Base-by-base conservation (phyloP, 1,140 invertebrate genomes). In the Melanaphis sacchari region DNA sequence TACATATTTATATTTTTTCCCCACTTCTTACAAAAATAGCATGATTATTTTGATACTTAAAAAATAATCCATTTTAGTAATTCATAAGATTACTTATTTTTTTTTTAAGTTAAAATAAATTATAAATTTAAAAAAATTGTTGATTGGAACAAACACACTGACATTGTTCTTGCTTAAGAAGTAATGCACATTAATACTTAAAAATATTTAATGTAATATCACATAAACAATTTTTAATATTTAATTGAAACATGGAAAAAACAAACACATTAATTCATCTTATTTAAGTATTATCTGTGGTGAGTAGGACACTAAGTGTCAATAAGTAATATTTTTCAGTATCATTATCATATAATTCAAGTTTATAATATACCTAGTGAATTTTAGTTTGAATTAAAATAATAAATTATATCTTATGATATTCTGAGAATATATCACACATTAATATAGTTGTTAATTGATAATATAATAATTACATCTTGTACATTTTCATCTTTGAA, bases 381-480 rank as follows among this genome's bases (percentile, higher is more conserved):
- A 26, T 54, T 54, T 54, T 26, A 54, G 52, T 26, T 8, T 26
- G 8, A n/a, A n/a, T n/a, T n/a, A n/a, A n/a, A n/a, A n/a, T n/a
- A n/a, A n/a, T n/a, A n/a, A n/a, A n/a, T n/a, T n/a, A 66, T 66
- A n/a, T 66, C 4, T 66, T n/a, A n/a, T 66, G 59, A 66, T 18
- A n/a, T n/a, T n/a, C 31, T 66, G 4, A n/a, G 22, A 66, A 66
- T 66, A 66, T 66, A 66, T 4, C 11, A 66, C 31, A n/a, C 31
- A 59, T 9, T n/a, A 66, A 66, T 4, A 66, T 66, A 66, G 9
- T 66, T 31, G 9, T 66, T 31, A 66, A 24, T 59, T 59, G 54
- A 31, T 59, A 82, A 22, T 88, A 89, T 38, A 26, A 54, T 66
- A 90, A 59, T 66, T 90, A 90, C 52, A 43, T 90, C 38, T 40